These are phyloP conservation scores for Keiferia lycopersicella DNA, from an alignment of 2,888 invertebrate genomes.

Conservation along the genomic window DNA sequence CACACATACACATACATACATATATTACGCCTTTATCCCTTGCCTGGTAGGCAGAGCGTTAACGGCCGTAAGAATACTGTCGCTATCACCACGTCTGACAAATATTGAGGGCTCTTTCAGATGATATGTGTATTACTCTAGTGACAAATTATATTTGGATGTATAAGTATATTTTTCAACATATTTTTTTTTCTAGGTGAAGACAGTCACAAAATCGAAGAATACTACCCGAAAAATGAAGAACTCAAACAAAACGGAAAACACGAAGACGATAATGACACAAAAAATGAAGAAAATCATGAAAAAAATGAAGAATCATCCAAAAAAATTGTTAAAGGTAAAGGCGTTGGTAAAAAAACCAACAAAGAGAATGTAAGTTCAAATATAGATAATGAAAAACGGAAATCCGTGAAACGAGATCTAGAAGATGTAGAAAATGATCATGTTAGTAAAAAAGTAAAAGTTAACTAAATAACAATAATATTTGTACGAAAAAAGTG, in stretches of 20 bases:
- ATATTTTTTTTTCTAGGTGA: slow-evolving; percentile 46
- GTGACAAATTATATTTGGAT: too few species aligned
- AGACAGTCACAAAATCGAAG: slow-evolving; percentile 65
- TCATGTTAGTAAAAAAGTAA: slow-evolving; percentile 50
- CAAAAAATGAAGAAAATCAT: slow-evolving; percentile 37
- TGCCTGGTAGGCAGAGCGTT: too few species aligned
- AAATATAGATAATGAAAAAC: slow-evolving; percentile 40
- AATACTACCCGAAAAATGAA: slow-evolving; percentile 59
- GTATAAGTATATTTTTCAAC: too few species aligned
- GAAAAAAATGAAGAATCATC: slow-evolving; percentile 10
- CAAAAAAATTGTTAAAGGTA: slow-evolving; percentile 21
- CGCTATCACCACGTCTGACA: too few species aligned
- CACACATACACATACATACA: too few species aligned
- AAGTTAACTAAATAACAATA: slow-evolving; percentile 38
- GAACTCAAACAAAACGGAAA: slow-evolving; percentile 45
- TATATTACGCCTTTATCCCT: too few species aligned
- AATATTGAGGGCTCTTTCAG: too few species aligned
- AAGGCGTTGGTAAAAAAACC: slow-evolving; percentile 25
- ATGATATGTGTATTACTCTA: too few species aligned
- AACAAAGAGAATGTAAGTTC: slow-evolving; percentile 39
- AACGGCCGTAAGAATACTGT: too few species aligned
- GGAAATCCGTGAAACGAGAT: slow-evolving; percentile 42
- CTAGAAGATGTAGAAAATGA: slow-evolving; percentile 45
- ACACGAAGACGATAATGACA: slow-evolving; percentile 27
- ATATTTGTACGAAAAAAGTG: too few species aligned